Percentiles rank a stretch among this genome's conserved stretches.
phyloP scores from a whole-genome alignment of 2,888 invertebrate genomes.

The Lithophane ornitopus region DNA sequence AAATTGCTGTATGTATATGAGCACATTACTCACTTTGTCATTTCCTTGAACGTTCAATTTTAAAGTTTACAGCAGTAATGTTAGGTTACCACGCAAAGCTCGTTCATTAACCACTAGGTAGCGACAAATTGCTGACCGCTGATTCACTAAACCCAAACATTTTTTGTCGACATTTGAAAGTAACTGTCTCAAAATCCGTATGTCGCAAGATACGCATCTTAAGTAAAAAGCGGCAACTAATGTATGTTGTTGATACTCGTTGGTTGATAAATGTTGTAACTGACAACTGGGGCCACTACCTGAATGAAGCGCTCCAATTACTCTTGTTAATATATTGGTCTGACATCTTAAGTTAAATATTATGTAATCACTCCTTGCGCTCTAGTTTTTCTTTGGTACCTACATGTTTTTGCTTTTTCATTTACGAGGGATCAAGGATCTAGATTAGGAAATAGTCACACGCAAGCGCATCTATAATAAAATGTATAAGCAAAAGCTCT shows the following conservation, averaged over 20 bases:
- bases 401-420: background rate
- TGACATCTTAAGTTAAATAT: conserved; percentile 64
- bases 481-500: background rate
- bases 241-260: conserved; percentile 76
- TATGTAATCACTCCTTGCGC: conserved; percentile 38
- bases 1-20: conserved; percentile 33
- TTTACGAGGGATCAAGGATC: background rate
- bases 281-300: conserved; percentile 80
- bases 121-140: conserved; percentile 51
- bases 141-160: conserved; percentile 50
- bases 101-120: conserved; percentile 19
- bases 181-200: conserved; percentile 75
- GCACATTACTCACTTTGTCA: conserved; percentile 37
- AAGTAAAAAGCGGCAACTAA: conserved; percentile 79
- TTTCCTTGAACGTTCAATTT: conserved; percentile 37
- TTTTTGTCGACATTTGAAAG: conserved; percentile 59
- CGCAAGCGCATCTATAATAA: background rate
- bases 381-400: conserved; percentile 21
- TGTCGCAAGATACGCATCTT: conserved; percentile 77
- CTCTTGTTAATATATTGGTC: conserved; percentile 67
- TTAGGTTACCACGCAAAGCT: conserved; percentile 42
- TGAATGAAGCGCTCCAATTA: conserved; percentile 73
- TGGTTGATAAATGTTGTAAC: conserved; percentile 77
- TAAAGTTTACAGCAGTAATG: conserved; percentile 11
- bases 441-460: background rate